Base-by-base conservation (phyloP, 2,888 invertebrate species). In the Vandiemenella viatica region DNA sequence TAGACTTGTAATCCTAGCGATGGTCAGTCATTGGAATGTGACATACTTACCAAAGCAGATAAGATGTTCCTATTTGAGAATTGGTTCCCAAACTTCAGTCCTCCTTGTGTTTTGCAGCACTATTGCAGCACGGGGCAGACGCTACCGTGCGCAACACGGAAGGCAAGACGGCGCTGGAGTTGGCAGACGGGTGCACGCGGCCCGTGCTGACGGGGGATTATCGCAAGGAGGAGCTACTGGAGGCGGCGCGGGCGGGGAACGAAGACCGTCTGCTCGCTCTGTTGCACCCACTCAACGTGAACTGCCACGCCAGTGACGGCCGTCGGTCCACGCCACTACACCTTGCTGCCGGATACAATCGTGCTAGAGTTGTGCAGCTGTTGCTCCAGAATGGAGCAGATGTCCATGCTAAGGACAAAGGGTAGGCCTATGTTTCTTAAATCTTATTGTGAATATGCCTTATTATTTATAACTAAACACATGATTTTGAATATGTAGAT, bases 321-420 rank as follows among this genome's bases (percentile, higher is more conserved):
- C 72, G 96, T n/a, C 78, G 93, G 54, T 88, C 87, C 1, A 93
- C 93, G 0, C 92, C 93, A 0, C 68, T 95, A 46, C 95, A 95
- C 68, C 70, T 96, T 55, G 93, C 93, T 4, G 92, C 95, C 4
- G 95, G 95, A 3, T 96, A 95, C 65, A 96, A 96, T 70, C 74
- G 95, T 41, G 85, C 86, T 32, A 71, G 89, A 47, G 89, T 95
- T 21, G 93, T 95, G 20, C 80, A 92, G 59, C 73, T 95, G 56
- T 69, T 96, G 46, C 67, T 96, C 55, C 87, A 89, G 62, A 78
- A 92, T 55, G 95, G 93, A 1, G 93, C 95, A 0, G 92, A 95
- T 68, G 95, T 95, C 0, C 93, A 95, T 64, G 95, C 95, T 19
- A 96, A 95, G 72, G 95, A 95, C 65, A 95, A 96, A 69, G 95